Conservation (phyloP, 2,113 vertebrate species). For the Triplophysa tibetana region DNA sequence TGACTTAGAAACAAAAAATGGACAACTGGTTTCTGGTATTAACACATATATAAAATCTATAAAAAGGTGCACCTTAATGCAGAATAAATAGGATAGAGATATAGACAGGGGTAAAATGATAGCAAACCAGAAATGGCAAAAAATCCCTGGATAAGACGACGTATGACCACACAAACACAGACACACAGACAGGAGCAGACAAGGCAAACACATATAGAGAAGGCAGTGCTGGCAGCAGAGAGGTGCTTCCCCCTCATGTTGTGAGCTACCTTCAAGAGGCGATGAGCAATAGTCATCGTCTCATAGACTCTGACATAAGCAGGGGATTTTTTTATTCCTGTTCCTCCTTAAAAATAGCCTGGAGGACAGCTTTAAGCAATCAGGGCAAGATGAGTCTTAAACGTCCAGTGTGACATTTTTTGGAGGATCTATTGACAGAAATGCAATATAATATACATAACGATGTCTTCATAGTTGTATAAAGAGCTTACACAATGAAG, state of each 20-base stretch:
- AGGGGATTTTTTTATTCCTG: conserved; percentile 67
- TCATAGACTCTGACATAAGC: conserved; percentile 75
- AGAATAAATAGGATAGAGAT: conserved; percentile 16
- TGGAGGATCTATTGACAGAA: too few relatives aligned
- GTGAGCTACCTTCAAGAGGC: conserved; percentile 72
- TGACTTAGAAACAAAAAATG: too few relatives aligned
- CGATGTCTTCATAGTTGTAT: too few relatives aligned
- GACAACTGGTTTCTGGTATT: not conserved
- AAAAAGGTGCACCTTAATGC: not conserved
- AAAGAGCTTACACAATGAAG: too few relatives aligned
- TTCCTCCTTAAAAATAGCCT: not conserved
- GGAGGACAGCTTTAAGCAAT: conserved; percentile 22
- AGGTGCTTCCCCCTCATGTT: conserved; percentile 72
- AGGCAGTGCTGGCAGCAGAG: conserved; percentile 62
- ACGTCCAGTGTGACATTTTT: too few relatives aligned
- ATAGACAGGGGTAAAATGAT: conserved; percentile 44
- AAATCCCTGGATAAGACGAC: conserved; percentile 5
- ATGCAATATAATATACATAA: too few relatives aligned
- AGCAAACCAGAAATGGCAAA: conserved; percentile 1
- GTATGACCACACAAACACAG: conserved; percentile 55
- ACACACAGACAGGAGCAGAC: conserved; percentile 54
- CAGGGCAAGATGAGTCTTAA: not conserved
- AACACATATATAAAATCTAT: not conserved
- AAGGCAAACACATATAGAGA: conserved; percentile 62
- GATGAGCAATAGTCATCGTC: conserved; percentile 69